Percentiles rank a stretch among this genome's conserved stretches.
phyloP scores from a whole-genome alignment of 2,888 invertebrate species.

The Sesia apiformis region DNA sequence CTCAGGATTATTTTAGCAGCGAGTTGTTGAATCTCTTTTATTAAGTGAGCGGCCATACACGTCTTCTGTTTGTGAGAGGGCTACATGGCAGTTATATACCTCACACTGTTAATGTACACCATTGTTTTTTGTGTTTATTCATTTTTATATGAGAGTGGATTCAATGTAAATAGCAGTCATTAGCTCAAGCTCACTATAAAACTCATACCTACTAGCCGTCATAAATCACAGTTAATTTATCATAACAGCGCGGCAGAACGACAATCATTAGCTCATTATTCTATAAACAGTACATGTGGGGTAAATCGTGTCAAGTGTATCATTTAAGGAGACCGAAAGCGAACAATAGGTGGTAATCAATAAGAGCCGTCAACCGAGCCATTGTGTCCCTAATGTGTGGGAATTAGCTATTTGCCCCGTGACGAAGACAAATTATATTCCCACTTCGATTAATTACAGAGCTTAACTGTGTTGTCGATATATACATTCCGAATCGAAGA shows the following conservation, averaged over 20 bases:
- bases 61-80: too few species aligned
- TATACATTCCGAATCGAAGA: conserved; percentile 12
- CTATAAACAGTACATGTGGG: conserved; percentile 9
- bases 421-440: conserved; percentile 72
- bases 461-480: conserved; percentile 61
- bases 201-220: background rate
- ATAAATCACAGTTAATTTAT: conserved; percentile 1
- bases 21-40: too few species aligned
- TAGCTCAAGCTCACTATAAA: conserved; percentile 15
- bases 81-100: too few species aligned
- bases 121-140: too few species aligned
- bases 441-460: conserved; percentile 65
- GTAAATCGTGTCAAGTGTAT: conserved; percentile 57
- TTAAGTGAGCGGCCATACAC: too few species aligned
- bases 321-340: conserved; percentile 56
- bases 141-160: too few species aligned
- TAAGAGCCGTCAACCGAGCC: conserved; percentile 53
- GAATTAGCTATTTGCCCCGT: conserved; percentile 70
- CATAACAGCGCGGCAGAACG: conserved; percentile 22
- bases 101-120: too few species aligned
- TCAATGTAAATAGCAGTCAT: conserved; percentile 4
- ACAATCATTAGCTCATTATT: conserved; percentile 31
- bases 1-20: too few species aligned
- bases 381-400: conserved; percentile 69
- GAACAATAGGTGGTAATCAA: conserved; percentile 70